A percentile compares a stretch with the other conserved stretches of the same genome.
phyloP scores from a whole-genome alignment of 2,888 invertebrate genomes.

The Subacronicta megacephala region DNA sequence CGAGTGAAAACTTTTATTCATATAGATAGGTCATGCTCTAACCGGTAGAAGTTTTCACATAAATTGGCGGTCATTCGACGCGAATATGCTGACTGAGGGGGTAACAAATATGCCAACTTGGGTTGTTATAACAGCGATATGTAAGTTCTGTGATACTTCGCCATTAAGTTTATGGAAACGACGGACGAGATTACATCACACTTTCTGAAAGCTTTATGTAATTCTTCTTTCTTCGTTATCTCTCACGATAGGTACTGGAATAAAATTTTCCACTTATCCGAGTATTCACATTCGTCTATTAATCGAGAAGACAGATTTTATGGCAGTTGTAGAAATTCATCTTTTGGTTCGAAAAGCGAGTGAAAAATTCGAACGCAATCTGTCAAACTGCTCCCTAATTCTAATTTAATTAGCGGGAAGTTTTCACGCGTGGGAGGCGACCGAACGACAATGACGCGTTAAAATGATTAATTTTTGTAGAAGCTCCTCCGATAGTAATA shows the following conservation, averaged over 20 bases:
- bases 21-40: constrained; percentile 86
- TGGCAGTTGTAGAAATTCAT: constrained; percentile 75
- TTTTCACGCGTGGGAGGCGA: constrained; percentile 81
- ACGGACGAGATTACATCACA: constrained; percentile 87
- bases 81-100: constrained; percentile 89
- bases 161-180: constrained; percentile 89
- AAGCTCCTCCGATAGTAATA: constrained; percentile 68
- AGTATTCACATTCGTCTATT: constrained; percentile 69
- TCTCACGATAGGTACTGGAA: constrained; percentile 65
- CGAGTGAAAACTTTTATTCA: constrained; percentile 87
- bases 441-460: constrained; percentile 86
- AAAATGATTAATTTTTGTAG: constrained; percentile 88
- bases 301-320: constrained; percentile 78
- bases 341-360: constrained; percentile 63
- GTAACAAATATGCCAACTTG: constrained; percentile 89
- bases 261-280: constrained; percentile 66
- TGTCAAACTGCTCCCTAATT: constrained; percentile 86
- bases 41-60: constrained; percentile 88
- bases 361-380: constrained; percentile 82
- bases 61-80: constrained; percentile 90
- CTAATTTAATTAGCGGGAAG: constrained; percentile 86
- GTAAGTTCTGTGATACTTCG: constrained; percentile 89
- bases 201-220: constrained; percentile 88
- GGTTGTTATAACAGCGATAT: constrained; percentile 89
- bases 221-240: constrained; percentile 80